Base-by-base conservation (phyloP, 2,797 vertebrate species). In the Rhinoraja longicauda region DNA sequence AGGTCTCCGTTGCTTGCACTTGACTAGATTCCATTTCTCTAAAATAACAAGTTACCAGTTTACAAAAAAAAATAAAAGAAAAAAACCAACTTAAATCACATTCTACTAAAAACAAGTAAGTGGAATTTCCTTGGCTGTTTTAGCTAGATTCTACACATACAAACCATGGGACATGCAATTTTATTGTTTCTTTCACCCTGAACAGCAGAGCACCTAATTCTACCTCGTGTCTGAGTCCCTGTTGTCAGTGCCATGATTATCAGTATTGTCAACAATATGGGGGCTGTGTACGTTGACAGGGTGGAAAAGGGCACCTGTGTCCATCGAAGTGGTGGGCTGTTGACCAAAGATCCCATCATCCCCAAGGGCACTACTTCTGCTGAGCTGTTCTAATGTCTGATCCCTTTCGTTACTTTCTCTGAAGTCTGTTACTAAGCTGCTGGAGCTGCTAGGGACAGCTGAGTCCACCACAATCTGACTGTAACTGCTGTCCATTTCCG, bases 131-230 rank as follows among this genome's bases (percentile, higher is more conserved):
- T 96, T 96, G 96, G 96, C 96, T 97, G 90, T 96, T 94, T 96
- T 95, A 96, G 96, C 96, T 97, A 97, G 95, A 96, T 96, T 96
- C 96, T 97, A 97, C 96, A 96, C 95, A 93, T 96, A 97, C 96
- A 96, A 95, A 95, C 96, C 96, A 97, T 96, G 96, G 96, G 96
- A 96, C 96, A 97, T 97, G 96, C 96, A 97, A 97, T 96, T 92
- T 92, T 92, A 96, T 92, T 92, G 72, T 75, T 92, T 92, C 36
- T 92, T 92, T 92, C 39, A 45, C 70, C 39, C 70, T 57, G 72
- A 57, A 92, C 90, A n/a, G 12, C 90, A 92, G 90, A 92, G 67
- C 90, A 75, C 90, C 94, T 93, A 94, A 79, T 95, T 97, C 96
- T 97, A 97, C 96, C 96, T 97, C 95, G 96, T 96, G 93, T 95